Percentiles rank a stretch among this genome's conserved stretches.
phyloP scores from a whole-genome alignment of 1,140 invertebrate genomes.

The Drosophila pallidifrons region DNA sequence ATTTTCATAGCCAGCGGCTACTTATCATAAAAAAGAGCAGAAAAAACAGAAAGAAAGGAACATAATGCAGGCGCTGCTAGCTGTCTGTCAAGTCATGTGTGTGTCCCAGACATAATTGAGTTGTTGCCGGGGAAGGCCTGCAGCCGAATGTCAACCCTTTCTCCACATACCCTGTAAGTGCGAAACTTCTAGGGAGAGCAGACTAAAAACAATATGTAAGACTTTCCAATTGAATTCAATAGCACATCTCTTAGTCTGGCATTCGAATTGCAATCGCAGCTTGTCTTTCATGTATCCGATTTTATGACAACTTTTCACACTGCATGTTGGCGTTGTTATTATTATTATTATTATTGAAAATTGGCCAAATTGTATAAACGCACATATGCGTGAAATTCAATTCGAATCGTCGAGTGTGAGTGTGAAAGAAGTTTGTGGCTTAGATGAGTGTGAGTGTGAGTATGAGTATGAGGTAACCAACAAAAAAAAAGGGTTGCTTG shows the following conservation, averaged over 20 bases:
- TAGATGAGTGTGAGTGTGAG: neutral
- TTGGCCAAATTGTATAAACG: slow-evolving; percentile 84
- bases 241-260: slow-evolving; percentile 33
- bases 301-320: slow-evolving; percentile 66
- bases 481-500: slow-evolving; percentile 64
- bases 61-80: slow-evolving; percentile 63
- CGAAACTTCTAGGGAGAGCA: no score
- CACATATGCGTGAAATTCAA: slow-evolving; percentile 84
- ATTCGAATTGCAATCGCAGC: neutral
- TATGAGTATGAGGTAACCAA: neutral
- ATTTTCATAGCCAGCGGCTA: slow-evolving; percentile 79
- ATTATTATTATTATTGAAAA: slow-evolving; percentile 77
- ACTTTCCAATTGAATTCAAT: neutral
- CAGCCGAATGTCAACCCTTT: slow-evolving; percentile 33
- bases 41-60: slow-evolving; percentile 39
- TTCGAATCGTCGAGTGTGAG: slow-evolving; percentile 53
- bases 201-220: no score
- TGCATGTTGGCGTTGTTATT: slow-evolving; percentile 50
- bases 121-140: slow-evolving; percentile 54
- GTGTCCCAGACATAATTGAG: slow-evolving; percentile 78
- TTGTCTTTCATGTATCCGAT: slow-evolving; percentile 53
- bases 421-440: slow-evolving; percentile 1
- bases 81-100: slow-evolving; percentile 77
- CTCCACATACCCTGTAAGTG: slow-evolving; percentile 8
- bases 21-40: slow-evolving; percentile 75